A percentile compares a stretch with the other conserved stretches of the same genome.
These are phyloP conservation scores for Nemoura dubitans DNA, from an alignment of 2,888 invertebrate species.

Conservation along the genomic window DNA sequence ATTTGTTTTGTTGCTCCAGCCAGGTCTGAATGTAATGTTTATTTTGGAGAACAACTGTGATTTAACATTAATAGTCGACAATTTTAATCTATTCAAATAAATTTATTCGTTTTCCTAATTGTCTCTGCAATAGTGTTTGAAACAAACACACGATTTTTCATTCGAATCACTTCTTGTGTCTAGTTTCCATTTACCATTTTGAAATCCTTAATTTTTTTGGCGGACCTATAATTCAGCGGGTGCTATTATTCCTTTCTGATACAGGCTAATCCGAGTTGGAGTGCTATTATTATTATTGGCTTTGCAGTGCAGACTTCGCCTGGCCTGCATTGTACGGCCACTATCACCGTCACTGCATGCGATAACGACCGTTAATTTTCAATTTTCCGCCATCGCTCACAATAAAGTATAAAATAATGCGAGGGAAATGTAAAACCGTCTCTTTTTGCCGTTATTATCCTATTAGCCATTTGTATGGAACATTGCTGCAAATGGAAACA, in stretches of 20 bases:
- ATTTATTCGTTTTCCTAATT: background rate
- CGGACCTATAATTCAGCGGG: background rate
- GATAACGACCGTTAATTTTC: slow-evolving; percentile 34
- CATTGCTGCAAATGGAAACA: background rate
- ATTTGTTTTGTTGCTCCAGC: background rate
- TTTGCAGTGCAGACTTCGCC: background rate
- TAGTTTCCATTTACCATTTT: no score
- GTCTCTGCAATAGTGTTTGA: no score
- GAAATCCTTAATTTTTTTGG: no score
- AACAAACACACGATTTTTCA: no score
- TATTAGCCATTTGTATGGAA: background rate
- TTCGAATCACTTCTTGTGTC: no score
- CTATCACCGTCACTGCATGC: background rate
- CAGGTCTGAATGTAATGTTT: background rate
- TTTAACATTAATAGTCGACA: background rate
- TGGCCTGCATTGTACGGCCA: background rate
- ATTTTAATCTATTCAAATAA: background rate
- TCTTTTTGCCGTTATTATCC: slow-evolving; percentile 20
- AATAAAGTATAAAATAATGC: slow-evolving; percentile 13
- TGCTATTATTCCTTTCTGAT: background rate
- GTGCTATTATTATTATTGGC: slow-evolving; percentile 26
- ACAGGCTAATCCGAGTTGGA: background rate
- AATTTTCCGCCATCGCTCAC: slow-evolving; percentile 37
- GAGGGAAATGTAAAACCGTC: background rate
- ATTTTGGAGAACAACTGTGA: background rate